Conservation (phyloP, 2,113 vertebrate genomes). For the Cavia aperea region DNA sequence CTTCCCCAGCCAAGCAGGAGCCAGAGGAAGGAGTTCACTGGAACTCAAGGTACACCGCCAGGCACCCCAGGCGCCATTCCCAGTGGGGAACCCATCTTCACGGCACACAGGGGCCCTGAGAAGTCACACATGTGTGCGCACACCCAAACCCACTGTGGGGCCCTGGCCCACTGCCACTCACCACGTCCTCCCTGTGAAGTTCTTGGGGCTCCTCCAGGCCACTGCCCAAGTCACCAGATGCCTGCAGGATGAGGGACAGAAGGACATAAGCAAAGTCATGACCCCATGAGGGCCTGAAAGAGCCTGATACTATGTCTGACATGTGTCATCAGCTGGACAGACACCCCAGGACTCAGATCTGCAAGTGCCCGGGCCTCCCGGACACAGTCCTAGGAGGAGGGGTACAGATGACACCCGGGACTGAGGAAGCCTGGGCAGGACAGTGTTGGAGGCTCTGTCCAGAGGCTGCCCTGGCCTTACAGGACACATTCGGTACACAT, state of each 20-base stretch:
- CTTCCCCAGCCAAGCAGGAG: not conserved
- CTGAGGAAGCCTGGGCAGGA: not conserved
- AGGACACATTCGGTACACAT: not conserved
- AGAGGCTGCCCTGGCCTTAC: not conserved
- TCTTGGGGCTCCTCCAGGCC: not conserved
- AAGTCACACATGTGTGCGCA: not conserved
- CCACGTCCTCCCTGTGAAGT: not conserved
- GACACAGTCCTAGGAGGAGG: not conserved
- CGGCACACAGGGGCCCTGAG: not conserved
- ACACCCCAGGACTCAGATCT: not conserved
- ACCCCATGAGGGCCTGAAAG: no score
- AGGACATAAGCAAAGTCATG: not conserved
- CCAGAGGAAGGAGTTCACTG: not conserved
- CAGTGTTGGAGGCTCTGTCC: not conserved
- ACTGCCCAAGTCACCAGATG: slow-evolving; percentile 32
- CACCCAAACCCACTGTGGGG: not conserved
- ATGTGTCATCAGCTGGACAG: not conserved
- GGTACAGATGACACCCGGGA: not conserved
- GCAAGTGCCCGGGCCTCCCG: not conserved
- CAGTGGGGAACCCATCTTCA: not conserved
- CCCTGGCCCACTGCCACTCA: not conserved
- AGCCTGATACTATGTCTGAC: not conserved
- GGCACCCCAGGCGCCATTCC: not conserved
- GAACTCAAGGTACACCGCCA: not conserved
- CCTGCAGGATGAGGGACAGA: not conserved